Conservation (phyloP, 1,140 invertebrate genomes). For the Drosophila erecta region DNA sequence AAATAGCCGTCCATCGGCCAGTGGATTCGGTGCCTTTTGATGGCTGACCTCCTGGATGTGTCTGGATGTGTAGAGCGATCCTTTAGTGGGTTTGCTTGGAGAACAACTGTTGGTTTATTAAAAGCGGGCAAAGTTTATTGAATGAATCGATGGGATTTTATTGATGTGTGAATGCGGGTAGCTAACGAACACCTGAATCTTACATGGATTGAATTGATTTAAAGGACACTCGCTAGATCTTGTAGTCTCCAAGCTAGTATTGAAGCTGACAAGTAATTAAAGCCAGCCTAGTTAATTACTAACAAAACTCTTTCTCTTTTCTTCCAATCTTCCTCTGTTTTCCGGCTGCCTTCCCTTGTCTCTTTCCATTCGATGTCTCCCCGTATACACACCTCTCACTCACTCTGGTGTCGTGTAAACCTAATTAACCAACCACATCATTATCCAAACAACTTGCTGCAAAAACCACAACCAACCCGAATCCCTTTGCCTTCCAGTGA, state of each 20-base stretch:
- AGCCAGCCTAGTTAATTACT: neutral
- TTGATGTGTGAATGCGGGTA: neutral
- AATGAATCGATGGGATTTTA: neutral
- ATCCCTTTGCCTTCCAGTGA: conserved; percentile 59
- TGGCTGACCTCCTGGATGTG: neutral
- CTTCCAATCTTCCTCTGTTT: conserved; percentile 1
- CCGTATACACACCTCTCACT: conserved; percentile 1
- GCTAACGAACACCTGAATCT: too few species aligned
- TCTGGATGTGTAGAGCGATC: neutral
- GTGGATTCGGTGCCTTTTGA: neutral
- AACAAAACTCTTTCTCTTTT: conserved; percentile 13
- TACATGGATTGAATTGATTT: neutral
- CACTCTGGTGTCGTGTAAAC: neutral
- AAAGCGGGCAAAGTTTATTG: neutral
- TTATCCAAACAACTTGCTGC: conserved; percentile 2
- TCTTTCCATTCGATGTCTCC: conserved; percentile 14
- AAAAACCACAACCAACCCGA: conserved; percentile 15
- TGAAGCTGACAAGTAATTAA: neutral
- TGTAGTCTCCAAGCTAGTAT: neutral
- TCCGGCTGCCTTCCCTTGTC: conserved; percentile 1
- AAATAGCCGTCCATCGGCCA: neutral
- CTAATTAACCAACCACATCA: neutral
- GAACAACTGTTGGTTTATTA: neutral
- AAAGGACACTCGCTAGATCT: neutral
- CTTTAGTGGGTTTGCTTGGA: neutral